A percentile compares a stretch with the other conserved stretches of the same genome.
Evolutionary conservation across 37 sponge, comb jelly and placozoan genomes (phyloP).

Genomic region (Theonella swinhoei): DNA sequence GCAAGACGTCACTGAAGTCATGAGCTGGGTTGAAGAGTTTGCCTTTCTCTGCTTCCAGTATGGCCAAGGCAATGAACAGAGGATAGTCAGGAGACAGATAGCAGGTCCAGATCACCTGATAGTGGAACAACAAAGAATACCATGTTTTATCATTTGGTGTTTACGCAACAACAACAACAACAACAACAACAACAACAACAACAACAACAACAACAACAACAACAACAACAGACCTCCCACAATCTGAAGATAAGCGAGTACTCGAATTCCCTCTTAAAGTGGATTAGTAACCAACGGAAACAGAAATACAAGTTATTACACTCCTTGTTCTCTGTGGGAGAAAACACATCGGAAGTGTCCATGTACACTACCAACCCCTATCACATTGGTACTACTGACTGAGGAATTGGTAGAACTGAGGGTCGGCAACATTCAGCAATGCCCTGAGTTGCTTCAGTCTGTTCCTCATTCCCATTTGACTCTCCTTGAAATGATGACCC

Average conservation of each 20-base stretch:
- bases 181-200: no score
- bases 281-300: constrained; percentile 93
- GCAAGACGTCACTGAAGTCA: constrained; percentile 72
- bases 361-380: neutral
- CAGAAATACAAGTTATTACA: constrained; percentile 85
- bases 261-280: constrained; percentile 93
- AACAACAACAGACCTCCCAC: constrained; percentile 92
- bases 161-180: no score
- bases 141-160: neutral
- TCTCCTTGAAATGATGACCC: constrained; percentile 81
- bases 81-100: constrained; percentile 74
- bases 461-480: constrained; percentile 69
- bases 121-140: no score
- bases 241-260: constrained; percentile 67
- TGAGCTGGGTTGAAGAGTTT: constrained; percentile 25
- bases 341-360: neutral
- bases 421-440: constrained; percentile 66
- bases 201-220: no score
- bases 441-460: constrained; percentile 72
- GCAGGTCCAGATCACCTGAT: constrained; percentile 84
- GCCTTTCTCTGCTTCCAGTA: constrained; percentile 70
- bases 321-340: constrained; percentile 70
- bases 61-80: constrained; percentile 91
- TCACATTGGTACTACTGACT: constrained; percentile 45
- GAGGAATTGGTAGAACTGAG: constrained; percentile 73